Percentiles rank a stretch among this genome's conserved stretches.
Conservation (phyloP, 2,888 invertebrate genomes). For the Tholera decimalis region DNA sequence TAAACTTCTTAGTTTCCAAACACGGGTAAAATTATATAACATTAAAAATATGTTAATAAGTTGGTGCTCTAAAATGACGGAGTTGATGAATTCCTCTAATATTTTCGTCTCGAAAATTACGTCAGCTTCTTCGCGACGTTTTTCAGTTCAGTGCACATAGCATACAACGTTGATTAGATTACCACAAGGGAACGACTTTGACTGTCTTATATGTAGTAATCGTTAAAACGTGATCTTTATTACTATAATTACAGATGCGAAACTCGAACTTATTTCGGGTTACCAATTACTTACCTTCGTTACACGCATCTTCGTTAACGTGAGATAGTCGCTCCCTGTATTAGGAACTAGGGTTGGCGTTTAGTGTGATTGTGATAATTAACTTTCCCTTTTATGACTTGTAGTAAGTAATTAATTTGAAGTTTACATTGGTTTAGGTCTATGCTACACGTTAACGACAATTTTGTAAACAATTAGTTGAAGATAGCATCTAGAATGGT, state of each 20-base stretch:
- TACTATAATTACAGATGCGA: constrained; percentile 55
- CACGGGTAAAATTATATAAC: constrained; percentile 38
- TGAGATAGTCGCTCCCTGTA: constrained; percentile 32
- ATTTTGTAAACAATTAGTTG: constrained; percentile 16
- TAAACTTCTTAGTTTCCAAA: constrained; percentile 39
- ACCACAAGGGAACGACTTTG: constrained; percentile 57
- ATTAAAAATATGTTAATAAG: constrained; percentile 57
- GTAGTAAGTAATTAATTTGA: constrained; percentile 42
- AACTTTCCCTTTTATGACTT: constrained; percentile 39
- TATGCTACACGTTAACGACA: not conserved
- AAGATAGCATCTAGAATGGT: not conserved
- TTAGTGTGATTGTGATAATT: constrained; percentile 34
- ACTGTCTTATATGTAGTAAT: constrained; percentile 60
- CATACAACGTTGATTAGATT: constrained; percentile 63
- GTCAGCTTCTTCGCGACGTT: constrained; percentile 40
- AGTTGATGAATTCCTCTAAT: constrained; percentile 49
- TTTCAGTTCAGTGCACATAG: constrained; percentile 49
- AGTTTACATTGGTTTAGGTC: constrained; percentile 22
- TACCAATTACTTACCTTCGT: constrained; percentile 58
- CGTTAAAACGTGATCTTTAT: constrained; percentile 63
- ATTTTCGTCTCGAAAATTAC: constrained; percentile 51
- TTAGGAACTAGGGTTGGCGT: constrained; percentile 42
- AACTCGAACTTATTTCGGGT: constrained; percentile 54
- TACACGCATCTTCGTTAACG: constrained; percentile 35
- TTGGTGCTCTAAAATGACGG: constrained; percentile 31